Base-by-base conservation (phyloP, 2,797 vertebrate species). In the Gymnocypris eckloni region DNA sequence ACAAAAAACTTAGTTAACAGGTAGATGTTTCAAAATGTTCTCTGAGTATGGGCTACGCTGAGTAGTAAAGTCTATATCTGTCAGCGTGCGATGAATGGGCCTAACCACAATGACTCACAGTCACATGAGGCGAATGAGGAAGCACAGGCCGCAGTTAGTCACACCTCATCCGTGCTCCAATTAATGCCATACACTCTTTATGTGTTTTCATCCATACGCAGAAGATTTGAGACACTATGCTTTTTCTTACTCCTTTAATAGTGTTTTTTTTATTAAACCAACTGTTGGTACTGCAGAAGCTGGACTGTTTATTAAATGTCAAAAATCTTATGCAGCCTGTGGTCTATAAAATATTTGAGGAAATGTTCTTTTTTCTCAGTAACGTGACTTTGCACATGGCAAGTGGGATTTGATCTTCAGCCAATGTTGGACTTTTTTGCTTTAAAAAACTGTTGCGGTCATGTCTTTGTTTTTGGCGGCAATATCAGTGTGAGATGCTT, bases 101-200 rank as follows among this genome's bases (percentile, higher is more conserved):
- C 56, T 82, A 89, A 86, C 82, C 87, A 82, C 88, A 77, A 43
- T 87, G 85, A 87, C 84, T 86, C 85, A 90, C 56, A 81, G 83
- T 88, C 89, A 90, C 90, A 90, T 86, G 89, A 87, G 79, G 39
- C 41, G 66, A 83, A 89, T 37, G 48, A 75, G 84, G 84, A 90
- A 85, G 79, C 67, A 37, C 67, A 77, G 82, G 73, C 86, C 75
- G 13, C 85, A 80, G 79, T 88, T 85, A 88, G 48, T 89, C 86
- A 89, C 84, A 78, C 61, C n/a, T 71, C 37, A n/a, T 71, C 7
- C 20, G n/a, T 72, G 20, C 67, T 85, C 37, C 64, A 59, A 28
- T 22, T 54, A 9, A 12, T 48, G 9, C n/a, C 3, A 48, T 18
- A 76, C 72, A 52, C 11, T 56, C 66, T 85, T 18, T 33, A 33